Conservation (phyloP, 2,113 vertebrate genomes). For the Antennarius striatus region DNA sequence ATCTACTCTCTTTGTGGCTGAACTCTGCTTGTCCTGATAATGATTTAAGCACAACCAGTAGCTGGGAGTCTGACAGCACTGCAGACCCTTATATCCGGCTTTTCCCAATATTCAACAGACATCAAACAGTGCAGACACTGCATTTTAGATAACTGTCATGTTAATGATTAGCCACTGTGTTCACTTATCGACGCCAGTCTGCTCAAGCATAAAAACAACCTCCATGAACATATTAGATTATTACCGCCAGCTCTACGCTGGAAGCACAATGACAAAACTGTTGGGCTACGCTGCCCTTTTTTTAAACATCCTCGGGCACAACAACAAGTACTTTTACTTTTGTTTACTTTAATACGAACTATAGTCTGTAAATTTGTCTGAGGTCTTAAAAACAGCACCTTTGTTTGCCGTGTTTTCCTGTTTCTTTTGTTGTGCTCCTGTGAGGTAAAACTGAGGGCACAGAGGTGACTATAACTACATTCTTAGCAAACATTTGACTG, state of each 20-base stretch:
- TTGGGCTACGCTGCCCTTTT: slow-evolving; percentile 6
- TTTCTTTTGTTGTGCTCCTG: background rate
- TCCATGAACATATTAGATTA: slow-evolving; percentile 38
- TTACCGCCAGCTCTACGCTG: slow-evolving; percentile 10
- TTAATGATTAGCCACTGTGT: slow-evolving; percentile 31
- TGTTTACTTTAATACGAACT: slow-evolving; percentile 1
- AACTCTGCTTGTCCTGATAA: background rate
- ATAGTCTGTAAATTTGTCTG: slow-evolving; percentile 14
- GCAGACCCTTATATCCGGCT: background rate
- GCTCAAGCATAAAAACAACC: slow-evolving; percentile 34
- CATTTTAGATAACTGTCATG: slow-evolving; percentile 5
- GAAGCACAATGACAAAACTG: slow-evolving; percentile 33
- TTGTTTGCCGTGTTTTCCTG: background rate
- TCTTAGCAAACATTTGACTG: too few species aligned
- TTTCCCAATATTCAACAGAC: background rate
- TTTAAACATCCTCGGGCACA: background rate
- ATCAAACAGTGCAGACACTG: slow-evolving; percentile 2
- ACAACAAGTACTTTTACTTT: slow-evolving; percentile 2
- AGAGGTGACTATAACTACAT: slow-evolving; percentile 17
- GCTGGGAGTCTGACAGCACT: background rate
- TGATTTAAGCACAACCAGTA: background rate
- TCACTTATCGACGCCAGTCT: slow-evolving; percentile 14
- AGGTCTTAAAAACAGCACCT: slow-evolving; percentile 11
- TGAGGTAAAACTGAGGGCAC: slow-evolving; percentile 1
- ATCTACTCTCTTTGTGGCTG: background rate